Base-by-base conservation (phyloP, 1,140 invertebrate species). In the Thaumetopoea pityocampa region DNA sequence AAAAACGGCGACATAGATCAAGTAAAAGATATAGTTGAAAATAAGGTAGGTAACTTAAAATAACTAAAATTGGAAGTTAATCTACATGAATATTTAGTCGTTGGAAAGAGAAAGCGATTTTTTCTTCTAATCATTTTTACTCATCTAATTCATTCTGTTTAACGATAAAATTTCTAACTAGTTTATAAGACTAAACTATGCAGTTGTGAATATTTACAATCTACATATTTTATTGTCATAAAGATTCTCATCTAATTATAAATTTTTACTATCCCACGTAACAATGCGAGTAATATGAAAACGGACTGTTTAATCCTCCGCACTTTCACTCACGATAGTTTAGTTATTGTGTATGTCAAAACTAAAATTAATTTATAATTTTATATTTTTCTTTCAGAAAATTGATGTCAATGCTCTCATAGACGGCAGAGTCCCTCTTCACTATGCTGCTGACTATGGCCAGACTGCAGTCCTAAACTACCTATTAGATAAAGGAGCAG, bases 401-500 rank as follows among this genome's bases (percentile, higher is more conserved):
- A 90, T 95, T 57, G 91, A 96, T 86, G 89, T 96, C 2, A 96
- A 97, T 86, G 87, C 91, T 63, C 88, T 92, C 65, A 93, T 97
- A 30, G 94, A 96, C 83, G 94, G 95, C 23, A 87, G 95, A 60
- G 92, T 90, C 43, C 94, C 93, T 9, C 87, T 97, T 38, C 92
- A 96, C 76, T 96, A 96, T 87, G 96, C 96, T 20, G 96, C 96
- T 28, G 97, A 98, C 86, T 98, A 97, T 87, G 96, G 96, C 0
- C 96, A 98, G 79, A 88, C 86, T 33, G 93, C 94, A 73, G 94
- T 98, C n/a, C 89, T 98, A 27, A 89, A 93, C 73, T 98, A 94
- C 79, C 88, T 98, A 50, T 85, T 98, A 41, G 88, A 90, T 11
- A 94, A 94, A 86, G 96, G 96, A 63, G 96, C 96, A 34, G 90